Conservation (phyloP, 2,797 vertebrate genomes). For the Rhynchonycteris naso region DNA sequence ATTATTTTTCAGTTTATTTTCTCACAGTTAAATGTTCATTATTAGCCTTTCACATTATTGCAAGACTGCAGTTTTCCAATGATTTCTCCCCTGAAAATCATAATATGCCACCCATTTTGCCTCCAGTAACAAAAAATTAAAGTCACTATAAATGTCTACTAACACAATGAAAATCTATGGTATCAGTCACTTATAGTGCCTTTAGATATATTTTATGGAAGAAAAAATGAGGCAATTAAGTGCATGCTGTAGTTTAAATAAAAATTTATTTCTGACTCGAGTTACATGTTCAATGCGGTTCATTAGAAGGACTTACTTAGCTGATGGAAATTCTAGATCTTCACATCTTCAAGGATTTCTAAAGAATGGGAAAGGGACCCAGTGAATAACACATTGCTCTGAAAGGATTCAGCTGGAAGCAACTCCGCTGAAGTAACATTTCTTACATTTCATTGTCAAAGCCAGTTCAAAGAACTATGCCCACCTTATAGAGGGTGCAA, state of each 20-base stretch:
- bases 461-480: background rate
- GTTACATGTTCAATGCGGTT: background rate
- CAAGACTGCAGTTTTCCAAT: background rate
- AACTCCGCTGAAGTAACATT: background rate
- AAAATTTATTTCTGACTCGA: conserved; percentile 6
- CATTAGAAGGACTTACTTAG: background rate
- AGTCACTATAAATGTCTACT: background rate
- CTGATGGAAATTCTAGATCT: background rate
- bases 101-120: background rate
- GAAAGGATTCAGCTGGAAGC: background rate
- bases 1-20: background rate
- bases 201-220: background rate
- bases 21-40: background rate
- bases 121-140: background rate
- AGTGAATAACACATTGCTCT: background rate
- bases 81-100: background rate
- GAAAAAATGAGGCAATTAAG: background rate
- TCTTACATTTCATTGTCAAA: background rate
- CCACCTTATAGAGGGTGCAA: background rate
- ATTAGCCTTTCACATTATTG: background rate
- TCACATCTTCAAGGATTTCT: background rate
- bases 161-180: background rate
- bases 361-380: background rate
- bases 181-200: background rate
- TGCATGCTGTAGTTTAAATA: background rate